Conservation (phyloP, 2,888 invertebrate species). For the Catocala sponsa region DNA sequence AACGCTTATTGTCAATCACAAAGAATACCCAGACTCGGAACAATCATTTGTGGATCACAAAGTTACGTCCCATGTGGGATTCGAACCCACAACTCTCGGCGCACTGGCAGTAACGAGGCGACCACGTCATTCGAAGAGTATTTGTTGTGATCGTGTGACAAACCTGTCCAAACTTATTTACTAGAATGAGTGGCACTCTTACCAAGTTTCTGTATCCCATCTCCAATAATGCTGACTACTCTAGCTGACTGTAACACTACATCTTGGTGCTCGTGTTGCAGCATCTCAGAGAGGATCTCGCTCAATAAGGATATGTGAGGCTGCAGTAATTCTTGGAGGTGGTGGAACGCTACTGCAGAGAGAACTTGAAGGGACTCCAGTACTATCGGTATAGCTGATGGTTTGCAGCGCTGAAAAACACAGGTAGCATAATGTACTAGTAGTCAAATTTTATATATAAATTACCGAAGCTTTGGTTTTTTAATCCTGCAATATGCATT, state of each 20-base stretch:
- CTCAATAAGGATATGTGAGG: conserved; percentile 89
- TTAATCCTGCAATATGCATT: too few relatives aligned
- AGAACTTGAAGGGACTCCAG: conserved; percentile 93
- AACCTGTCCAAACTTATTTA: too few relatives aligned
- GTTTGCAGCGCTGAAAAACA: conserved; percentile 71
- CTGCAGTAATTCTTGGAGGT: conserved; percentile 86
- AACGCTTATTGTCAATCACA: too few relatives aligned
- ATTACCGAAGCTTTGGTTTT: too few relatives aligned
- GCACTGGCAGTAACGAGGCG: too few relatives aligned
- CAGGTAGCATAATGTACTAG: background rate
- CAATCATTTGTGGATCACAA: too few relatives aligned
- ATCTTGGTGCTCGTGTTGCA: conserved; percentile 90
- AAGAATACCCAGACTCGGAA: too few relatives aligned
- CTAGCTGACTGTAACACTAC: conserved; percentile 92
- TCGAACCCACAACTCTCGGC: too few relatives aligned
- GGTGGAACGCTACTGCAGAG: conserved; percentile 89
- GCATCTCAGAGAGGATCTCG: conserved; percentile 87
- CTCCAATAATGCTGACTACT: conserved; percentile 90
- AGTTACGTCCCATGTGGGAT: too few relatives aligned
- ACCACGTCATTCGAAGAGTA: too few relatives aligned
- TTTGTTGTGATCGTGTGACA: too few relatives aligned
- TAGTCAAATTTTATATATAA: too few relatives aligned
- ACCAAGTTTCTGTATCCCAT: conserved; percentile 88
- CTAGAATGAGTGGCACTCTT: conserved; percentile 9
- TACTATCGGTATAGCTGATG: conserved; percentile 90